Evolutionary conservation across 2,797 vertebrate species (phyloP).

Genomic region (Cetoscarus ocellatus): DNA sequence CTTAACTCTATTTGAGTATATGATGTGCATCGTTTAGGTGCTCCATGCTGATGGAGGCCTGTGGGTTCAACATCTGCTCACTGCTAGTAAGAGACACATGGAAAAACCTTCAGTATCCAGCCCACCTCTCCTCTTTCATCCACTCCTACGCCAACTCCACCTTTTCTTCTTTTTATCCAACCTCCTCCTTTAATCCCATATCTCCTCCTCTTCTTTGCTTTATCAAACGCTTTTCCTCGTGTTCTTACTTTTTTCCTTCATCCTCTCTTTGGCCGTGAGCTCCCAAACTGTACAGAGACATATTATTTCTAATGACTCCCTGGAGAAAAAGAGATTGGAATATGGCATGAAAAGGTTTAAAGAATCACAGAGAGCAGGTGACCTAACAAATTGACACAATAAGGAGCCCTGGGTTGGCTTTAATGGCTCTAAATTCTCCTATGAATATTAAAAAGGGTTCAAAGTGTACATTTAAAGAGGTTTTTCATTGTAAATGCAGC

Average conservation of each 20-base stretch:
- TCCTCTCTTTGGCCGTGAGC: constrained; percentile 13
- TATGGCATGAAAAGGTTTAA: constrained; percentile 26
- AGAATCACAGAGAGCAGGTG: constrained; percentile 29
- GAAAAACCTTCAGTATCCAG: constrained; percentile 17
- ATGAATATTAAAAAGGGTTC: constrained; percentile 36
- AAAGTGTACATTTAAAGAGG: constrained; percentile 16
- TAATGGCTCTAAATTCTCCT: constrained; percentile 35
- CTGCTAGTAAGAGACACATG: constrained; percentile 51
- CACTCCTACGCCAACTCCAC: constrained; percentile 6
- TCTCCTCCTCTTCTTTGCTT: constrained; percentile 19
- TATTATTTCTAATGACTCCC: constrained; percentile 29
- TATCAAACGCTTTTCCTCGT: constrained; percentile 8
- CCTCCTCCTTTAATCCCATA: constrained; percentile 25
- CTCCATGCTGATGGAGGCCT: constrained; percentile 65
- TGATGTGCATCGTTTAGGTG: constrained; percentile 42
- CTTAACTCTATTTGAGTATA: constrained; percentile 10
- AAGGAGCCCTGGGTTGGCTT: constrained; percentile 17
- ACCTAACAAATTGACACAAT: constrained; percentile 30
- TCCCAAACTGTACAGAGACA: constrained; percentile 5
- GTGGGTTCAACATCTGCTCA: constrained; percentile 77
- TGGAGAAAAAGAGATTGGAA: constrained; percentile 10
- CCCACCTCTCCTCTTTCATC: constrained; percentile 44
- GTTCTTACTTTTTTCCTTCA: constrained; percentile 12
- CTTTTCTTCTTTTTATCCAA: constrained; percentile 9
- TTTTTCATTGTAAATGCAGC: constrained; percentile 12